A percentile compares a stretch with the other conserved stretches of the same genome.
phyloP scores from a whole-genome alignment of 1,140 invertebrate species.

The Drosophila sproati region DNA sequence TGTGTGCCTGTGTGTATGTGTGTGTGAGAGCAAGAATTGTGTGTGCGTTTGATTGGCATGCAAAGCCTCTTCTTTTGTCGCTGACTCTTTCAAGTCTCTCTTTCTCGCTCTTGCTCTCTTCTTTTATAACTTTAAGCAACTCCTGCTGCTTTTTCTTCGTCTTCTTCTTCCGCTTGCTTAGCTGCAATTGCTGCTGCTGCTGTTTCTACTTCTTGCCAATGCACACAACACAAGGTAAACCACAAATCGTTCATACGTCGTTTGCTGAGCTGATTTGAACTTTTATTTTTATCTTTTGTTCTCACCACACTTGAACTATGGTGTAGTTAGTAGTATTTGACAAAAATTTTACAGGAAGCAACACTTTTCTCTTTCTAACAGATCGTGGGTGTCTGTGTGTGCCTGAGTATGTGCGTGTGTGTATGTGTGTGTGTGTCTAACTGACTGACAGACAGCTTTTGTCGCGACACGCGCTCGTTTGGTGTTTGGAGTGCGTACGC shows the following conservation, averaged over 20 bases:
- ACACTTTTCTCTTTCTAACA: conserved; percentile 7
- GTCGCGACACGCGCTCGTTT: conserved; percentile 17
- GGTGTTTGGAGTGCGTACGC: conserved; percentile 11
- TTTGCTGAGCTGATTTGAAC: background rate
- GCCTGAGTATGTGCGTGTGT: background rate
- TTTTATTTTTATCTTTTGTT: conserved; percentile 10
- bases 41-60: conserved; percentile 26
- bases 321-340: background rate
- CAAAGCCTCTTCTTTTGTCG: conserved; percentile 13
- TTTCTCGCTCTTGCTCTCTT: conserved; percentile 3
- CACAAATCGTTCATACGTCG: conserved; percentile 25
- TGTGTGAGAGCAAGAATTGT: background rate
- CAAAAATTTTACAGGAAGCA: conserved; percentile 23
- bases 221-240: conserved; percentile 36
- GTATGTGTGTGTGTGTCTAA: conserved; percentile 9
- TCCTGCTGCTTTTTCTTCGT: conserved; percentile 1
- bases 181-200: conserved; percentile 30
- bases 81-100: conserved; percentile 20
- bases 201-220: conserved; percentile 24
- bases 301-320: background rate
- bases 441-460: background rate
- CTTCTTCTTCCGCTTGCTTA: conserved; percentile 17
- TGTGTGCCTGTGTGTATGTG: conserved; percentile 17
- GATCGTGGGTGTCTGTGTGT: conserved; percentile 1
- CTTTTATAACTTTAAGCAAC: conserved; percentile 9